Base-by-base conservation (phyloP, 2,888 invertebrate species). In the Loripinus fragilis region DNA sequence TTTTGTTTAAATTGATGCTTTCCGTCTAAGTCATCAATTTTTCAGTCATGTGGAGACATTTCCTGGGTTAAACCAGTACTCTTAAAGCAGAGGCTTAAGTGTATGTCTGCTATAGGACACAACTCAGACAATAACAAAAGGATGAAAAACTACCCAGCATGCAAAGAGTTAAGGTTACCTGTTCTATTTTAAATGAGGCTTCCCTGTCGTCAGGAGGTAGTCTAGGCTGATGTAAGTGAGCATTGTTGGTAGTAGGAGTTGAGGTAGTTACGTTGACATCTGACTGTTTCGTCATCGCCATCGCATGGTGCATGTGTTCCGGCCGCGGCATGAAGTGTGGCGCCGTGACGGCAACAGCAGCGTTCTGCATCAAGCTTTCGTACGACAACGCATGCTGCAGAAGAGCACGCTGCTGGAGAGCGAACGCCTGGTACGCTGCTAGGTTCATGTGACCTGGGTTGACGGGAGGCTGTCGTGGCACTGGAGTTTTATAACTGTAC, bases 331-430 rank as follows among this genome's bases (percentile, higher is more conserved):
- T 73, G 67, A 81, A 78, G 71, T 75, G 78, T 64, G 78, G 83
- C 0, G 81, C 73, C 30, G 85, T 78, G 2, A 81, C 82, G 15
- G 80, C 74, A n/a, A 85, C 85, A n/a, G 86, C 87, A 17, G 87
- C 85, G 55, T 83, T 89, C 80, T 90, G 90, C 85, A 91, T 88
- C 74, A 90, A 78, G 35, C 86, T 88, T 81, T 91, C 91, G 76
- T 91, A 91, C 0, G 89, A 89, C 45, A 91, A 81, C 12, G 90
- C 90, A 65, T 90, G 91, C 74, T 91, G 91, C 12, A 90, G 85
- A 60, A 91, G 80, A 0, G 89, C 90, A 41, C 90, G 81, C 85
- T 90, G 90, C 72, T 90, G 90, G 79, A 90, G 86, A 48, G 89
- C 89, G 71, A 90, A 89, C 12, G 89, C 90, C 74, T 91, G 91